phyloP scores from a whole-genome alignment of 2,888 invertebrate genomes.

The Lasioglossum oenotherae region DNA sequence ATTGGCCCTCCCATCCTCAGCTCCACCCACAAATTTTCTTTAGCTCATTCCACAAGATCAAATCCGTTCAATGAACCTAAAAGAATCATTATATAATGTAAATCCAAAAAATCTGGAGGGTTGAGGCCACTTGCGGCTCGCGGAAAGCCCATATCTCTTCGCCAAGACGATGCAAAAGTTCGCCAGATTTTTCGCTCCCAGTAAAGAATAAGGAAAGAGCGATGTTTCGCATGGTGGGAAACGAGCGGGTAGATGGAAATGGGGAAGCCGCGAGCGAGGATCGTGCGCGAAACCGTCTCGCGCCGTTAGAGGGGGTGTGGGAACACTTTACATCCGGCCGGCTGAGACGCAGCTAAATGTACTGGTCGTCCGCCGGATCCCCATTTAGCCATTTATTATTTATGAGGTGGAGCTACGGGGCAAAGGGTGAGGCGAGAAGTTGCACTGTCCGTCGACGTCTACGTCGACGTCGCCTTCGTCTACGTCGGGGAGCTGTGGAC shows the following conservation, averaged over 20 bases:
- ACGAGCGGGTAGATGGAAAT: not conserved
- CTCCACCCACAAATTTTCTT: not conserved
- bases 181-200: not conserved
- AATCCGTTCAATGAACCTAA: not conserved
- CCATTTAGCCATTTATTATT: constrained; percentile 77
- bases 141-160: not conserved
- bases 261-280: not conserved
- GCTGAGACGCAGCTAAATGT: constrained; percentile 63
- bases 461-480: not conserved
- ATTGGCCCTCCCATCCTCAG: not conserved
- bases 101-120: not conserved
- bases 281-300: not conserved
- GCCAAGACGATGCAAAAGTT: not conserved
- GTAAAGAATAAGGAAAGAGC: not conserved
- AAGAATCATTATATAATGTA: no score
- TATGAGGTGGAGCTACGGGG: constrained; percentile 57
- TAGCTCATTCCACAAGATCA: not conserved
- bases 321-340: constrained; percentile 50
- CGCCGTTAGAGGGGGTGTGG: not conserved
- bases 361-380: constrained; percentile 56
- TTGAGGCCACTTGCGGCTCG: not conserved
- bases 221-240: not conserved
- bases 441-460: constrained; percentile 47
- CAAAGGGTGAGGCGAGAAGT: constrained; percentile 47
- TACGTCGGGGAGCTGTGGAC: not conserved